phyloP scores from a whole-genome alignment of 2,113 vertebrate species.

The Chloropsis hardwickii region DNA sequence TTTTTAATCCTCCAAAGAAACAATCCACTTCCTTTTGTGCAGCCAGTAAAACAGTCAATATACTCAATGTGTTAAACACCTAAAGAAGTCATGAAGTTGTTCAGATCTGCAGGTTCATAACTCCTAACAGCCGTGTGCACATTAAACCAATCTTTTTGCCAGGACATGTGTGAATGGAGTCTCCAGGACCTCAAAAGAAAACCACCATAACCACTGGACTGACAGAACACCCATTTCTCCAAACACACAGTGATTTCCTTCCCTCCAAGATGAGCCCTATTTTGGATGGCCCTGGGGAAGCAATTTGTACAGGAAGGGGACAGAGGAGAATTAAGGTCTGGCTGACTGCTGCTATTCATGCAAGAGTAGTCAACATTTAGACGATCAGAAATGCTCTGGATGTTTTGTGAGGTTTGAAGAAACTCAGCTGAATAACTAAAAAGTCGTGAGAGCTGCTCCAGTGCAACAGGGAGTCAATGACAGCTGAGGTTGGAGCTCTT shows the following conservation, averaged over 20 bases:
- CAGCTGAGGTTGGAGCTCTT: neutral
- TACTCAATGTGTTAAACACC: neutral
- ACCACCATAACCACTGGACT: neutral
- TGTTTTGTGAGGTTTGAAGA: neutral
- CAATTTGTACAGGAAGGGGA: neutral
- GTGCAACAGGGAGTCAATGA: neutral
- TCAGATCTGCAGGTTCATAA: neutral
- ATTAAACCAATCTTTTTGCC: neutral
- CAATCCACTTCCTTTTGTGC: neutral
- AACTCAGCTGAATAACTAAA: neutral
- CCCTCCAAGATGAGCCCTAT: neutral
- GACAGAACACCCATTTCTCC: neutral
- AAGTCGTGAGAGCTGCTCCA: neutral
- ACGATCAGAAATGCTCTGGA: neutral
- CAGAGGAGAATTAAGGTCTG: neutral
- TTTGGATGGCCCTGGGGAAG: constrained; percentile 11
- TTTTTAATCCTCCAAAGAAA: constrained; percentile 13
- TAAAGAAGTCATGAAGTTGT: neutral
- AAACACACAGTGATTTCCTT: neutral
- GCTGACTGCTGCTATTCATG: neutral
- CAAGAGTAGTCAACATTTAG: neutral
- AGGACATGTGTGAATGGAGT: neutral
- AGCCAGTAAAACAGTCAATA: neutral
- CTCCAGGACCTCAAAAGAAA: neutral
- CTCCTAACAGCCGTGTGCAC: accelerated